Base-by-base conservation (phyloP, 2,113 vertebrate species). In the Arvicanthis niloticus region DNA sequence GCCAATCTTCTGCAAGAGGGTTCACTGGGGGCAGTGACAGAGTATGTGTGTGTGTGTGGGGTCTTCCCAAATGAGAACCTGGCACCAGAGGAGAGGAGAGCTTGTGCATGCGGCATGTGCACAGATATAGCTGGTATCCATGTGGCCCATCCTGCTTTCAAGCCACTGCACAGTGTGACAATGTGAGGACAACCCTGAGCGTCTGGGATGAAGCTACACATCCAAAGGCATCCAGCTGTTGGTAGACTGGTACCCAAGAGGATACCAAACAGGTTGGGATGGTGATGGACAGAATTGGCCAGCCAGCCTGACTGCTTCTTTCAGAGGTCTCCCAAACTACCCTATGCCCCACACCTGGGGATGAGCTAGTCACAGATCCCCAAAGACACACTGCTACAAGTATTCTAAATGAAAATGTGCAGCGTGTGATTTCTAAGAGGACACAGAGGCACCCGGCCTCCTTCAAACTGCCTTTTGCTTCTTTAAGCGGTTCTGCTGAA, bases 211-310 rank as follows among this genome's bases (percentile, higher is more conserved):
- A 48, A 24, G 8, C 26, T 77, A 48, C 65, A 68, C 82, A 21
- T 48, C 40, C 62, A 21, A 40, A 19, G 9, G 48, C 45, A 58
- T 19, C 13, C 62, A 51, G 13, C 37, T 58, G 53, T 17, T 72
- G 76, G 26, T 26, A n/a, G 87, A 37, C 45, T 72, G 9, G 3
- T 65, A 73, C 40, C 31, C 65, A 21, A 29, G 42, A 65, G 65
- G 34, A 17, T 22, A 26, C 78, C 11, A 58, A 77, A 21, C 86
- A 60, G 73, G 67, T 48, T 1, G 42, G 37, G 19, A 3, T 68
- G 29, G 3, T 2, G 12, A 22, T 17, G 22, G 26, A 16, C 67
- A 56, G 2, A 37, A 37, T 16, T 11, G 0, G 0, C 5, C 19
- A 29, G n/a, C 89, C 91, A 24, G 24, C 65, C 85, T 80, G 0